Conservation (phyloP, 92 coral and sea anemone genomes). For the Zoanthus solanderi region DNA sequence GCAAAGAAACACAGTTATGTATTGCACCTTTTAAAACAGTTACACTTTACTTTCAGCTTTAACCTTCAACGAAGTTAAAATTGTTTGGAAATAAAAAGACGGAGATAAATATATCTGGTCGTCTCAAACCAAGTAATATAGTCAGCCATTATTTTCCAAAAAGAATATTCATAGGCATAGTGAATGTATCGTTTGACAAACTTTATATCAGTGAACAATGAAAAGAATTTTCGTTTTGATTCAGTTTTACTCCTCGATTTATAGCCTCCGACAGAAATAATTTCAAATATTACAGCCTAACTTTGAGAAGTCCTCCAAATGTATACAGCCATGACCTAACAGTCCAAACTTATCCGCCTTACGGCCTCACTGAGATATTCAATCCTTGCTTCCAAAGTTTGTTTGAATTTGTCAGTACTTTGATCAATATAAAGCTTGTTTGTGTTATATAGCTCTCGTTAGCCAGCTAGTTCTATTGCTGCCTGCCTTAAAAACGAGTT, state of each 20-base stretch:
- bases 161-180: not conserved
- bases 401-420: not conserved
- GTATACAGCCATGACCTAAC: not conserved
- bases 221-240: not conserved
- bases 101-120: not conserved
- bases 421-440: conserved; percentile 1
- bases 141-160: not conserved
- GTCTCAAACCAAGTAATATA: not conserved
- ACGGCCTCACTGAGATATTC: not conserved
- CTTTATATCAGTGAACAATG: not conserved
- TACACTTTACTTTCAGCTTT: too few species aligned
- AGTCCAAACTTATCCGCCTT: not conserved
- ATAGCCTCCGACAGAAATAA: not conserved
- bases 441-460: not conserved
- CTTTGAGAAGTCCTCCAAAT: not conserved
- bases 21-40: not conserved
- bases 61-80: too few species aligned
- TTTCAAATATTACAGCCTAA: not conserved
- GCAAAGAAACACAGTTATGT: not conserved
- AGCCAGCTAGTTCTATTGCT: not conserved
- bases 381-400: conserved; percentile 13
- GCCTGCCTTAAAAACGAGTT: not conserved
- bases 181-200: not conserved
- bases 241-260: not conserved
- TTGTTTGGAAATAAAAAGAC: too few species aligned